These are phyloP conservation scores for Odontomyia ornata DNA, from an alignment of 2,888 invertebrate species.

Conservation along the genomic window DNA sequence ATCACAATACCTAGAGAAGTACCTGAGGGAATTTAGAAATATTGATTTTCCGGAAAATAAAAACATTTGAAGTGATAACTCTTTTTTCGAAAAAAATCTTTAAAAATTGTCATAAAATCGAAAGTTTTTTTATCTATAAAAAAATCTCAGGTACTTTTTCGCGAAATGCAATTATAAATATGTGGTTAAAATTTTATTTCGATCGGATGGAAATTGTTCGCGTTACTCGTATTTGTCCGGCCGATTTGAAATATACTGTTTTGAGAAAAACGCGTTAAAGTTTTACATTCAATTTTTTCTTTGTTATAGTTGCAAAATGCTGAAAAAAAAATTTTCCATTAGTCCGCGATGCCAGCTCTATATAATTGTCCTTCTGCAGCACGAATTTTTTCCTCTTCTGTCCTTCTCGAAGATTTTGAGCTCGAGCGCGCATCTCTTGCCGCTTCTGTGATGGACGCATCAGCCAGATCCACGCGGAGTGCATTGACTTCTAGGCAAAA, in stretches of 20 bases:
- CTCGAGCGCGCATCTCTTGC: background rate
- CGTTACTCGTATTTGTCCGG: background rate
- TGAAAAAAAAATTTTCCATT: background rate
- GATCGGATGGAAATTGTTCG: conserved; percentile 2
- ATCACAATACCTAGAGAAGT: conserved; percentile 11
- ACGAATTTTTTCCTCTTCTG: background rate
- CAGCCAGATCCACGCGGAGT: conserved; percentile 25
- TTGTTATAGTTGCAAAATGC: background rate
- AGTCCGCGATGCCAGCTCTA: conserved; percentile 32
- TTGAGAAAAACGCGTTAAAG: conserved; percentile 34
- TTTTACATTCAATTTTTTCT: conserved; percentile 4
- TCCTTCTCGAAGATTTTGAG: conserved; percentile 19
- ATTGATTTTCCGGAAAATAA: background rate
- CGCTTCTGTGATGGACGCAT: conserved; percentile 15
- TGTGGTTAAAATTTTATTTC: background rate
- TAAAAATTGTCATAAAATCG: background rate
- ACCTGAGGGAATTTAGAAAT: conserved; percentile 8
- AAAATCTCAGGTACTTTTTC: conserved; percentile 1
- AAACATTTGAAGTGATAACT: background rate
- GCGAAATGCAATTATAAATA: background rate
- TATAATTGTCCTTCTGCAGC: conserved; percentile 19
- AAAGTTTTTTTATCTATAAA: background rate
- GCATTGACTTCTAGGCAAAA: conserved; percentile 30
- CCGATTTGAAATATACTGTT: conserved; percentile 14
- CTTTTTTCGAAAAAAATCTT: conserved; percentile 4